Evolutionary conservation across 2,113 vertebrate species (phyloP), one percentile per base, ranked within the genome.

Genomic region (Nycticryphes semicollaris): DNA sequence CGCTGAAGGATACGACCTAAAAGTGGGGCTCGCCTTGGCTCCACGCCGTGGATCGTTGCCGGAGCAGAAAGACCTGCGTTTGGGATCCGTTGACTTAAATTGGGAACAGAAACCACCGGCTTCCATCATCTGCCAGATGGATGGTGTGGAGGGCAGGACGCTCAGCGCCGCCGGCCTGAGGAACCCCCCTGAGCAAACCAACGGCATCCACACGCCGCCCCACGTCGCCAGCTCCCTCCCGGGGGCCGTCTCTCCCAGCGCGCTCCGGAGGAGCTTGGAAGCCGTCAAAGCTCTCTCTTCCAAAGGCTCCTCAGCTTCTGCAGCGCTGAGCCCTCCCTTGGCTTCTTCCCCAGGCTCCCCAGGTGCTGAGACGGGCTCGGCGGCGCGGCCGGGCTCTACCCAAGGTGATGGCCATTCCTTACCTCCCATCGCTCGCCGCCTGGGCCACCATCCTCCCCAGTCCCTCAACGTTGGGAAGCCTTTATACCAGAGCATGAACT

Each of bases 401-500:
- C 98, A 98, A 89, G 98, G 97, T 0, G 99, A 99, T 2, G 98
- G 98, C 83, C 99, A 99, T 59, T 98, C 99, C 72, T 98, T 99
- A 85, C 99, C 99, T 3, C 98, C 99, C 64, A 99, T 99, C 23
- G 99, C 99, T 14, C 99, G 99, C 43, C 99, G 99, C 69, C 97
- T 99, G 18, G 99, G 99, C 87, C 99, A 99, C 96, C 99, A 99
- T 95, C 99, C 99, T 1, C 99, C 99, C 3, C 99, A 99, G 83
- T 99, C 99, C 75, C 98, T 99, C 53, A 99, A 99, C 41, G 99
- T 99, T 56, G 99, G 99, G 63, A 99, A 99, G 96, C 99, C 99
- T 24, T 97, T 99, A 31, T 99, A 99, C 97, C 99, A 99, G 98
- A 99, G 99, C 74, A 98, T 99, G 98, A 99, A 99, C 98, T 99